phyloP scores from a whole-genome alignment of 2,888 invertebrate species.

The Orthonychiurus folsomi region DNA sequence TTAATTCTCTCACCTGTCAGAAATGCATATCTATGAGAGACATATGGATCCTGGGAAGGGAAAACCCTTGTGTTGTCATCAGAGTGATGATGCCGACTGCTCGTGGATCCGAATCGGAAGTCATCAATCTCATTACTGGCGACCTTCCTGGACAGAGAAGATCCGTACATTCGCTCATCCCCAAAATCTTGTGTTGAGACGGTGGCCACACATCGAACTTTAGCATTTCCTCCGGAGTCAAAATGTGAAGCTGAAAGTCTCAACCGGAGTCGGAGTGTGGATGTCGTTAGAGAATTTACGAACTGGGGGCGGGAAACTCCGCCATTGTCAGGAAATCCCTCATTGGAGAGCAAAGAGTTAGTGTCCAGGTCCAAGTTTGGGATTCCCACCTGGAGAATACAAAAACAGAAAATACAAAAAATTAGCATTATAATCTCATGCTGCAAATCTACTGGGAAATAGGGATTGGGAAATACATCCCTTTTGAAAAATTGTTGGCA shows the following conservation, averaged over 20 bases:
- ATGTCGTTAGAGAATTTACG: slow-evolving; percentile 8
- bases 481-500: too few species aligned
- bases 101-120: not conserved
- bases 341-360: too few species aligned
- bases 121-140: not conserved
- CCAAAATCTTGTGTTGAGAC: slow-evolving; percentile 23
- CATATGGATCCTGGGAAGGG: not conserved
- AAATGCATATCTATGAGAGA: not conserved
- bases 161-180: slow-evolving; percentile 11
- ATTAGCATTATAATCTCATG: too few species aligned
- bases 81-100: not conserved
- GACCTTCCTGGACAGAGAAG: not conserved
- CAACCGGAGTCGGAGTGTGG: slow-evolving; percentile 27
- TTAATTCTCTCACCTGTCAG: not conserved
- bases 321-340: too few species aligned
- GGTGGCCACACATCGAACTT: slow-evolving; percentile 32
- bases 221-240: slow-evolving; percentile 27
- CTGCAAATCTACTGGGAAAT: too few species aligned
- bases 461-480: too few species aligned
- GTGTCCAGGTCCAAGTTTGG: too few species aligned
- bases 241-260: slow-evolving; percentile 26
- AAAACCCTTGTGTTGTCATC: not conserved
- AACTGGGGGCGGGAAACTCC: too few species aligned
- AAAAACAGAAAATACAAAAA: too few species aligned
- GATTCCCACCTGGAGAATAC: too few species aligned